phyloP scores from a whole-genome alignment of 2,797 vertebrate species.

The Chrosomus eos region DNA sequence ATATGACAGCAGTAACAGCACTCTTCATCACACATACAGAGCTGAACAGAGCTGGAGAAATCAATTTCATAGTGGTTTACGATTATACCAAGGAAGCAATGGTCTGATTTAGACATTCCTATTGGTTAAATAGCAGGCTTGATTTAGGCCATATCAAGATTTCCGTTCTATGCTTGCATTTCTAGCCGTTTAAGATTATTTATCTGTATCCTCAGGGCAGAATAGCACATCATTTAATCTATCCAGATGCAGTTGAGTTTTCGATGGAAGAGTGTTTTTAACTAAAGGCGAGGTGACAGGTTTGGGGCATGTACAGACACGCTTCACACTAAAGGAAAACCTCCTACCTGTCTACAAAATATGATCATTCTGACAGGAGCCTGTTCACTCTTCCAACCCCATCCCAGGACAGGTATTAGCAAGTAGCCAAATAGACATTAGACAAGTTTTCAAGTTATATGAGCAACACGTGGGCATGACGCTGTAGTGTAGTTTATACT shows the following conservation, averaged over 20 bases:
- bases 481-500: not conserved
- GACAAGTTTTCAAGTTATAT: slow-evolving; percentile 32
- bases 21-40: not conserved
- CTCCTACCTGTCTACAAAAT: slow-evolving; percentile 71
- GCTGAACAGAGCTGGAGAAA: not conserved
- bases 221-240: slow-evolving; percentile 34
- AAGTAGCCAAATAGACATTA: slow-evolving; percentile 50
- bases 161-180: not conserved
- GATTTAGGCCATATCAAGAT: not conserved
- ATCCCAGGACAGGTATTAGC: slow-evolving; percentile 60
- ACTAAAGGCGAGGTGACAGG: slow-evolving; percentile 76
- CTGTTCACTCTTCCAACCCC: slow-evolving; percentile 43
- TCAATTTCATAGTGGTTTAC: not conserved
- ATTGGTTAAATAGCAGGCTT: not conserved
- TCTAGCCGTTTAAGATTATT: not conserved
- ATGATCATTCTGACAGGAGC: slow-evolving; percentile 70
- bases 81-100: not conserved
- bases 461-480: slow-evolving; percentile 1
- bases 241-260: slow-evolving; percentile 20
- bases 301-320: slow-evolving; percentile 81
- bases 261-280: slow-evolving; percentile 65
- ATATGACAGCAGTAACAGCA: slow-evolving; percentile 21
- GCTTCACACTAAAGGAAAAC: slow-evolving; percentile 66
- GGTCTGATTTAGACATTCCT: not conserved
- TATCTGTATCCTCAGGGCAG: slow-evolving; percentile 32